Evolutionary conservation across 2,113 vertebrate species (phyloP), one percentile per base, ranked within the genome.

Genomic region (Oryzias melastigma): DNA sequence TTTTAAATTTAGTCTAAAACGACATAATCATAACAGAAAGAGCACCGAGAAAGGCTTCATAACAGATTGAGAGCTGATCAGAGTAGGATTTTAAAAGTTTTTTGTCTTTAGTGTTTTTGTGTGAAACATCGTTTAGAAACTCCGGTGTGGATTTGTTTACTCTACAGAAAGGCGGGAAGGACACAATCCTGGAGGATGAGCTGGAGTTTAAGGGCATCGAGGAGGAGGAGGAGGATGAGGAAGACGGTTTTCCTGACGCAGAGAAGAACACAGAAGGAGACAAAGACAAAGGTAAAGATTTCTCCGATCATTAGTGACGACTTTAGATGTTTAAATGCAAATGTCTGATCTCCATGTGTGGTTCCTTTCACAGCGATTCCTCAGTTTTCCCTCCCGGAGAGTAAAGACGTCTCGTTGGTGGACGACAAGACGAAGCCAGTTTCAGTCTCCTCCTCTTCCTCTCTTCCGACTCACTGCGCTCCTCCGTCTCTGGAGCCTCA

Each of bases 171-270:
- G 88, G 92, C 43, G 92, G 93, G 50, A 95, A 95, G 77, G 94
- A 95, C 27, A 83, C 91, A 29, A 93, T 93, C 76, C 86, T 87
- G 6, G 94, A 95, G 78, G 94, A 95, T 49, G 94, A 95, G 69
- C 88, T 96, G 4, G 94, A 94, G 14, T 95, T 96, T 75, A 94
- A 93, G 82, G 93, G 93, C 14, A 81, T 95, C 15, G 94, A 95
- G 47, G 94, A 95, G 18, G 46, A 35, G 52, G 46, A 35, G 52
- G 94, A 94, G 5, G 94, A 95, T 0, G 93, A 93, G 8, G 92
- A 91, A 29, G 91, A 91, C 22, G 65, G 25, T 64, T 16, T 65
- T 0, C 44, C 50, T 54, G 75, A 67, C 20, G 47, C 0, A 14
- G 87, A 66, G 55, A 88, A 65, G 66, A 86, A 64, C 41, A 19